A percentile compares a stretch with the other conserved stretches of the same genome.
phyloP scores from a whole-genome alignment of 2,113 vertebrate genomes.

The Myrmecobius fasciatus region DNA sequence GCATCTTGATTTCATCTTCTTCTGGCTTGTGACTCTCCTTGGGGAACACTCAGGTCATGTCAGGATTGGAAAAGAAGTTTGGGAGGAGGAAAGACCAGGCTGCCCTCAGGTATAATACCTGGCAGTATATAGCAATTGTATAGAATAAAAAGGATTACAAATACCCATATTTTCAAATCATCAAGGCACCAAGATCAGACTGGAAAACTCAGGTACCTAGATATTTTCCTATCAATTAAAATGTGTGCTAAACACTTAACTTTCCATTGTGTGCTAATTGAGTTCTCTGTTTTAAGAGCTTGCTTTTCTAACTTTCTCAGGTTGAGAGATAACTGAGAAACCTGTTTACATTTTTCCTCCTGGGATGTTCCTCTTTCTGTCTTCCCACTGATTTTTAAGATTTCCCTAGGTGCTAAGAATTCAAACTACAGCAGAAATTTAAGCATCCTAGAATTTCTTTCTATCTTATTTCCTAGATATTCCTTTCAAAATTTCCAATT shows the following conservation, averaged over 20 bases:
- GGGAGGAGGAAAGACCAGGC: no score
- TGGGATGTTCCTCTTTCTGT: not conserved
- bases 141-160: not conserved
- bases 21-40: no score
- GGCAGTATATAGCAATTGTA: not conserved
- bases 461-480: no score
- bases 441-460: not conserved
- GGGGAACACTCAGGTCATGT: no score
- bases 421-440: not conserved
- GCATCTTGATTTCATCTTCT: no score
- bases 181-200: not conserved
- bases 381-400: not conserved
- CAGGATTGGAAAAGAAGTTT: no score
- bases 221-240: not conserved
- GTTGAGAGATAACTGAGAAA: not conserved
- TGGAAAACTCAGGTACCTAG: not conserved
- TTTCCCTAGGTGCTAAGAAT: not conserved
- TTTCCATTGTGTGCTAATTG: not conserved
- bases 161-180: not conserved
- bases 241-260: not conserved
- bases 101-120: no score
- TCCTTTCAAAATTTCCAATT: no score
- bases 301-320: not conserved
- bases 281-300: not conserved
- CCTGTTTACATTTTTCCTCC: not conserved